Conservation (phyloP, 2,797 vertebrate species). For the Heterohyrax brucei region DNA sequence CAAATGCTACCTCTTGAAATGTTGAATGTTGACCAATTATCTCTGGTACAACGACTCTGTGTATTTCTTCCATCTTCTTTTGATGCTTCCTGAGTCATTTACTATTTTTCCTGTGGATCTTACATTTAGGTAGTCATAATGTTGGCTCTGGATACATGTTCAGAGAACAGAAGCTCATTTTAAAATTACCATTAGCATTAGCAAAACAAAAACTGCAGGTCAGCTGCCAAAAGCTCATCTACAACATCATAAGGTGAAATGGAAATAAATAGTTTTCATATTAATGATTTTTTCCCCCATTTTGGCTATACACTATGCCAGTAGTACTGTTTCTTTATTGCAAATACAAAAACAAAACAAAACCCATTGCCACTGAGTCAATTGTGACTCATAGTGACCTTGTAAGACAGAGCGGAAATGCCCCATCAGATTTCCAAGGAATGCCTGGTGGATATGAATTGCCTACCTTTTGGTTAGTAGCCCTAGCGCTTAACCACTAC, state of each 20-base stretch:
- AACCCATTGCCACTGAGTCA: too few relatives aligned
- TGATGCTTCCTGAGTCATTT: too few relatives aligned
- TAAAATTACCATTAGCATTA: conserved; percentile 12
- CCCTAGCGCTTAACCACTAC: too few relatives aligned
- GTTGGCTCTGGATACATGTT: not conserved
- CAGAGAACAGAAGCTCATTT: not conserved
- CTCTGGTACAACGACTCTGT: too few relatives aligned
- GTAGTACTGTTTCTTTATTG: not conserved
- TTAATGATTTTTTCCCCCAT: not conserved
- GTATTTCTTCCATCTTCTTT: too few relatives aligned
- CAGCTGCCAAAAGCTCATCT: conserved; percentile 1
- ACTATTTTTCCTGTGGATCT: not conserved
- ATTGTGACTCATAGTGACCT: too few relatives aligned
- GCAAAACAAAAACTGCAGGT: not conserved
- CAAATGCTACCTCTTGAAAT: too few relatives aligned
- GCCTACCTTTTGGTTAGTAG: too few relatives aligned
- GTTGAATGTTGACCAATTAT: too few relatives aligned
- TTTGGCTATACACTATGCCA: not conserved
- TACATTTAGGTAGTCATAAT: not conserved
- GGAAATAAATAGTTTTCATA: conserved; percentile 30
- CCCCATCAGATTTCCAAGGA: too few relatives aligned
- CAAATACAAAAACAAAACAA: not conserved
- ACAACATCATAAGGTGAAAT: not conserved
- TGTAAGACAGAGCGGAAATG: too few relatives aligned
- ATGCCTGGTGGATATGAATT: too few relatives aligned